Evolutionary conservation across 2,113 vertebrate genomes (phyloP).

Genomic region (Mormyrus lacerda): DNA sequence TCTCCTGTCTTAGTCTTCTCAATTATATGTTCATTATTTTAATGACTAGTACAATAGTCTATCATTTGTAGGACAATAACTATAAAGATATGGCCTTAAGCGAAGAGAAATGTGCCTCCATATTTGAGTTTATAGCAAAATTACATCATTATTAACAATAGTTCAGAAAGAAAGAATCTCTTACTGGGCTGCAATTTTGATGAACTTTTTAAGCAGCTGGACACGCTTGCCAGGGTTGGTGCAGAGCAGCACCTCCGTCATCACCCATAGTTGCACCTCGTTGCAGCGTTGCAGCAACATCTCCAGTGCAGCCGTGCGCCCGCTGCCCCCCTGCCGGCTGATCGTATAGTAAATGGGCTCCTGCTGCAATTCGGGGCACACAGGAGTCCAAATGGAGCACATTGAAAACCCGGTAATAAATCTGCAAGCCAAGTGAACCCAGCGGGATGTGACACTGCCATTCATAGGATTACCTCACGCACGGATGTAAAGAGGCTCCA

Average conservation of each 20-base stretch:
- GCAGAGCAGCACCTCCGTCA: conserved; percentile 88
- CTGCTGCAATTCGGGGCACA: conserved; percentile 67
- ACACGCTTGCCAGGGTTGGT: conserved; percentile 82
- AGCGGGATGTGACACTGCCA: background rate
- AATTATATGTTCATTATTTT: background rate
- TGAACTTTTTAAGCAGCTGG: conserved; percentile 94
- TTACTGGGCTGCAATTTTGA: conserved; percentile 97
- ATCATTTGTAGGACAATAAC: background rate
- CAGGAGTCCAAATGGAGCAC: conserved; percentile 19
- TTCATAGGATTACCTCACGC: conserved; percentile 72
- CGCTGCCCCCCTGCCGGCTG: conserved; percentile 71
- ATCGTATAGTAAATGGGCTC: conserved; percentile 92
- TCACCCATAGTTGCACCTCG: conserved; percentile 93
- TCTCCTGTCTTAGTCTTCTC: background rate
- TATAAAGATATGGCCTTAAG: background rate
- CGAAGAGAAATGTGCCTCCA: background rate
- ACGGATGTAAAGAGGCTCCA: conserved; percentile 87
- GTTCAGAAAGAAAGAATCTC: conserved; percentile 41
- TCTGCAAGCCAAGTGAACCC: background rate
- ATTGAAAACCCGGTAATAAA: background rate
- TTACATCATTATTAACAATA: background rate
- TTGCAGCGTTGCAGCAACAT: conserved; percentile 89
- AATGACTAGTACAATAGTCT: background rate
- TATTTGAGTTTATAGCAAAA: background rate
- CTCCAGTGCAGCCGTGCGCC: conserved; percentile 76